Conservation (phyloP, 2,797 vertebrate genomes). For the Eospalax fontanierii region DNA sequence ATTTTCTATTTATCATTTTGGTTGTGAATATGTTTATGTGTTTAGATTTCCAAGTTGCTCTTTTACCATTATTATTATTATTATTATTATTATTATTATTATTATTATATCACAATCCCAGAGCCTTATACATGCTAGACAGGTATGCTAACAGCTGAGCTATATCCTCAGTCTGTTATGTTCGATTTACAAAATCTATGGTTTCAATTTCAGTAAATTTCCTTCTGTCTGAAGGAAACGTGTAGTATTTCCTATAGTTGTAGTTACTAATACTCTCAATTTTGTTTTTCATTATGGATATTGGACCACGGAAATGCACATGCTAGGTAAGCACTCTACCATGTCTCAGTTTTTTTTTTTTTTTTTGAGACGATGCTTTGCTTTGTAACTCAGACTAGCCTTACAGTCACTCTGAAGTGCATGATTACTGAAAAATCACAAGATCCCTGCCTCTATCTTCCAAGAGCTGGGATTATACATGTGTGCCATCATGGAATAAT, state of each 20-base stretch:
- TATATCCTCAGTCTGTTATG: no score
- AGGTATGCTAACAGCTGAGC: no score
- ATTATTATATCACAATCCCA: no score
- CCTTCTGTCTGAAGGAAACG: not conserved
- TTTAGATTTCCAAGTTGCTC: not conserved
- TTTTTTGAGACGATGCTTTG: not conserved
- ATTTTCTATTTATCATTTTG: conserved; percentile 42
- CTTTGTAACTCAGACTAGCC: no score
- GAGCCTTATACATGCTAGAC: no score
- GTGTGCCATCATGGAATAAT: no score
- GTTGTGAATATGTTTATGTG: conserved; percentile 23
- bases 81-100: not conserved
- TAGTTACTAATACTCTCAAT: not conserved
- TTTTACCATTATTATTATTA: not conserved
- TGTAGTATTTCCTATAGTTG: not conserved
- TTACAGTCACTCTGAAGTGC: no score
- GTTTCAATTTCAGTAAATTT: not conserved
- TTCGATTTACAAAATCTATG: no score
- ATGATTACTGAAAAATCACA: no score
- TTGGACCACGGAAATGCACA: not conserved
- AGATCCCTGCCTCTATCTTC: no score
- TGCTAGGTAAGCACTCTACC: not conserved
- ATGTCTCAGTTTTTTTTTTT: not conserved
- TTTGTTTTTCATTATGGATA: not conserved
- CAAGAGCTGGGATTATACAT: no score